phyloP scores from a whole-genome alignment of 2,797 vertebrate species.

The Anolis apletophallus region DNA sequence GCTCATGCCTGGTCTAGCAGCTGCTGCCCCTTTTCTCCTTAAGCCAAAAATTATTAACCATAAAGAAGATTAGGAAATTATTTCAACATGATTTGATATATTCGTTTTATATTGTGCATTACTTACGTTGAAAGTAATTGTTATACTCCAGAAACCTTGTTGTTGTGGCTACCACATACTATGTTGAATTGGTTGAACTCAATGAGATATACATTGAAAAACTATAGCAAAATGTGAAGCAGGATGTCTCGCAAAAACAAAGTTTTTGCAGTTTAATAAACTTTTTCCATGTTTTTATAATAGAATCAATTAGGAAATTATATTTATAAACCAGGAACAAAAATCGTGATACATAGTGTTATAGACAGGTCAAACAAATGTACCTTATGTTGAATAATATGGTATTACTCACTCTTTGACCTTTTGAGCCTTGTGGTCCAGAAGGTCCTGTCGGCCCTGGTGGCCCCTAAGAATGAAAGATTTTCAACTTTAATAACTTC shows the following conservation, averaged over 20 bases:
- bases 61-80: background rate
- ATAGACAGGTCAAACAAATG: background rate
- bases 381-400: background rate
- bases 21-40: too few species aligned
- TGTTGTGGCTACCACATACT: too few species aligned
- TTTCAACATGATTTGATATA: background rate
- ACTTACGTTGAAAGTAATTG: too few species aligned
- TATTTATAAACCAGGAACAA: background rate
- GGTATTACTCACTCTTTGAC: slow-evolving; percentile 86
- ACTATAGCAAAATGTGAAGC: too few species aligned
- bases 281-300: too few species aligned
- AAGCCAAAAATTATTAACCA: background rate
- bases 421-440: slow-evolving; percentile 87
- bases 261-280: too few species aligned
- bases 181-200: too few species aligned
- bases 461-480: slow-evolving; percentile 81
- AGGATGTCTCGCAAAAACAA: too few species aligned
- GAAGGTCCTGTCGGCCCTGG: slow-evolving; percentile 85
- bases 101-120: background rate
- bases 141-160: too few species aligned
- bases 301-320: too few species aligned
- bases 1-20: background rate
- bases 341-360: too few species aligned
- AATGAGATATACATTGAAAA: too few species aligned
- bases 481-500: slow-evolving; percentile 2